Conservation (phyloP, 2,888 invertebrate genomes). For the Spicauda simplicius region DNA sequence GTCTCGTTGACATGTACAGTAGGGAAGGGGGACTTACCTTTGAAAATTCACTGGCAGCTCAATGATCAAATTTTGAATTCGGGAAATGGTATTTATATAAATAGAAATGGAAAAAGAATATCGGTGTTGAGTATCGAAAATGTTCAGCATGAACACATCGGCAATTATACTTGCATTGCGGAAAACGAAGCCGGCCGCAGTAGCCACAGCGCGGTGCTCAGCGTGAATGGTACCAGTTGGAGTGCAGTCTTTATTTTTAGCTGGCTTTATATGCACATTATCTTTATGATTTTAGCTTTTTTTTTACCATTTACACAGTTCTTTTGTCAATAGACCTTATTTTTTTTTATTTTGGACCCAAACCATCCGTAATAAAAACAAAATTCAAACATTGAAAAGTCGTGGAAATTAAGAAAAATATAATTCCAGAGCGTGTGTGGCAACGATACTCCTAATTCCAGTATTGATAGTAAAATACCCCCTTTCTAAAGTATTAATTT, state of each 20-base stretch:
- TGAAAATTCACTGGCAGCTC: slow-evolving; percentile 89
- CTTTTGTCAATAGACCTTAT: not conserved
- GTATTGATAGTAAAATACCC: not conserved
- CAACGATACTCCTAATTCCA: slow-evolving; percentile 48
- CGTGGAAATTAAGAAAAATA: slow-evolving; percentile 44
- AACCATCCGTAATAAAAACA: not conserved
- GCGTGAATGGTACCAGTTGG: slow-evolving; percentile 88
- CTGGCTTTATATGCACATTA: slow-evolving; percentile 63
- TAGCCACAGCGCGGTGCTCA: slow-evolving; percentile 86
- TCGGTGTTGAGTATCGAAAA: slow-evolving; percentile 88
- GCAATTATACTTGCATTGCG: slow-evolving; percentile 87
- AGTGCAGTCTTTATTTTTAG: slow-evolving; percentile 31
- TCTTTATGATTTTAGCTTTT: slow-evolving; percentile 42
- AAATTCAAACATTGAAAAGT: no score
- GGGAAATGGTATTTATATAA: slow-evolving; percentile 84
- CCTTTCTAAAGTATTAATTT: slow-evolving; percentile 6
- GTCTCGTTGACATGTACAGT: slow-evolving; percentile 89
- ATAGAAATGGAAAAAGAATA: slow-evolving; percentile 86
- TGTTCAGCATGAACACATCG: slow-evolving; percentile 85
- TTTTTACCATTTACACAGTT: slow-evolving; percentile 59
- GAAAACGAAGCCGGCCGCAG: slow-evolving; percentile 87
- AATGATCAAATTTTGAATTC: slow-evolving; percentile 83
- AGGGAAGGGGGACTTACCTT: slow-evolving; percentile 89
- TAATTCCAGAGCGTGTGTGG: slow-evolving; percentile 79
- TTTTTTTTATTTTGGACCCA: not conserved